Evolutionary conservation across 2,113 vertebrate genomes (phyloP), one percentile per base, ranked within the genome.

Genomic region (Lycocorax pyrrhopterus): DNA sequence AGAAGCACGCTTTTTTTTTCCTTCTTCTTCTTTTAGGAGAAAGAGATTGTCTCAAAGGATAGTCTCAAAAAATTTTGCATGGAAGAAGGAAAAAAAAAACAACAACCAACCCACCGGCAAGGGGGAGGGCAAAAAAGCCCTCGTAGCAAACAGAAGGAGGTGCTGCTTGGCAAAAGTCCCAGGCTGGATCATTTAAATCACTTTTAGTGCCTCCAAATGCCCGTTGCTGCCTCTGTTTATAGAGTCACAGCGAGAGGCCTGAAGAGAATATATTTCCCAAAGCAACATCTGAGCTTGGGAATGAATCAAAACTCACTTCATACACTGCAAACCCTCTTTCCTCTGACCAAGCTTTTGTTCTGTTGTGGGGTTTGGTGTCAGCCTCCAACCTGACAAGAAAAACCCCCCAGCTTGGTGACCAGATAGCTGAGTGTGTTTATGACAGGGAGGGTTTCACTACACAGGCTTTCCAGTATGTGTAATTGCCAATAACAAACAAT

Each of bases 161-260:
- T 97, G 94, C 94, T 96, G 89, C 89, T 94, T 97, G 96, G 96
- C 96, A 84, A 33, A 94, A 91, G 83, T 97, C 96, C 96, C 97
- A 90, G 95, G 85, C 92, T 94, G 87, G 94, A 94, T 93, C 93
- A 89, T 89, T 97, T 97, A 97, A 97, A 97, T 97, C 96, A 97
- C 94, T 96, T 97, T 97, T 97, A 97, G 96, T 97, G 92, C 94
- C 94, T 97, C 87, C 90, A 96, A 97, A 92, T 97, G 90, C 85
- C 94, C 96, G 33, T 96, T 22, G 10, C 87, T 94, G 92, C 92
- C 91, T 97, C 93, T 97, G 95, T 97, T 97, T 97, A 94, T 96
- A 96, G 92, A 94, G 94, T 96, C 95, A 96, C 93, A 87, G 94
- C 3, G 21, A 97, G 94, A 96, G 90, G 94, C 90, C 95, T 96